Evolutionary conservation across 2,888 invertebrate genomes (phyloP).

Genomic region (Arctia plantaginis): DNA sequence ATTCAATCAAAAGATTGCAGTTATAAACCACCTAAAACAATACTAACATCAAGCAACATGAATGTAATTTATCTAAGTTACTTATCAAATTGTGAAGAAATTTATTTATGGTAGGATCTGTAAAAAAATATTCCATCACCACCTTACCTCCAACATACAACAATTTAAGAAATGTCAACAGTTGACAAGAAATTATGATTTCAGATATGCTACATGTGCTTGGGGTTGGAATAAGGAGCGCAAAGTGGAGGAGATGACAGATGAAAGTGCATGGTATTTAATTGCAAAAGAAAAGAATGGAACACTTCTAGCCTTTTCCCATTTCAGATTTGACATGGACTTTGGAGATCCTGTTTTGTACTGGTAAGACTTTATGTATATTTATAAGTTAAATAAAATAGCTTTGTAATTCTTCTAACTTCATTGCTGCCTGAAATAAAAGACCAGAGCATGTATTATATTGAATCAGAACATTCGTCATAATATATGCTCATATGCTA

Average conservation of each 20-base stretch:
- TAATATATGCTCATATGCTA: too few species aligned
- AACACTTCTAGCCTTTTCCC: constrained; percentile 90
- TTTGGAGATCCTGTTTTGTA: constrained; percentile 91
- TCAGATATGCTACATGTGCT: constrained; percentile 90
- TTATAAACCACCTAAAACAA: too few species aligned
- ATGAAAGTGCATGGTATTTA: constrained; percentile 91
- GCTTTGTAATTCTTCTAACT: not conserved
- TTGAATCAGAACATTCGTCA: too few species aligned
- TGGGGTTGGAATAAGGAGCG: constrained; percentile 93
- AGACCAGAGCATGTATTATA: not conserved
- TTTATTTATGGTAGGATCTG: too few species aligned
- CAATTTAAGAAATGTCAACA: not conserved
- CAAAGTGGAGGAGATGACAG: constrained; percentile 91
- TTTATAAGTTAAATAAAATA: not conserved
- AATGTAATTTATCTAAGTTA: too few species aligned
- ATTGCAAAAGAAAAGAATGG: constrained; percentile 86
- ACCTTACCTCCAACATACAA: not conserved
- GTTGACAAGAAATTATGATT: constrained; percentile 23
- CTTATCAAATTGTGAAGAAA: too few species aligned
- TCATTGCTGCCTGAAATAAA: not conserved
- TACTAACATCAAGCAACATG: too few species aligned
- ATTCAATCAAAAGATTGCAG: too few species aligned
- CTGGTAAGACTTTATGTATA: constrained; percentile 85
- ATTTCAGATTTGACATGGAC: constrained; percentile 95
- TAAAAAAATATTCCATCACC: too few species aligned